Base-by-base conservation (phyloP, 2,888 invertebrate genomes). In the Hipparchia semele region DNA sequence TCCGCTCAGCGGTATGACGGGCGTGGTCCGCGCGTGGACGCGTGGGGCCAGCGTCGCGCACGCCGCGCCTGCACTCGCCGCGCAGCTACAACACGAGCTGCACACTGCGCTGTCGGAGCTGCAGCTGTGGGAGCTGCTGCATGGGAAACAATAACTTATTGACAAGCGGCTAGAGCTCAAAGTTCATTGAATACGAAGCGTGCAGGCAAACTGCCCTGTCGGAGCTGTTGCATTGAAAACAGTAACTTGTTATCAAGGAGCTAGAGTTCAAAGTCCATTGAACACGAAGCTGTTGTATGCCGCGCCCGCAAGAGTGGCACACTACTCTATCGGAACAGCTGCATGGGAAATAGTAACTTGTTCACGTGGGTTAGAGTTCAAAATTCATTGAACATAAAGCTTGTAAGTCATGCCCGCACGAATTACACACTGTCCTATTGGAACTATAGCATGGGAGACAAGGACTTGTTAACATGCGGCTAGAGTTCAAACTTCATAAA, bases 51-150 rank as follows among this genome's bases (percentile, higher is more conserved):
- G 79, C 8, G 76, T 76, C 33, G 81, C 83, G 66, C 81, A 80
- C 76, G 91, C 88, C 0, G 91, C 86, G 72, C 91, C 94, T 70
- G 88, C 90, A 0, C 75, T 90, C 23, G 77, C 81, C 54, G 77
- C 80, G 1, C 90, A 89, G 74, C 83, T 94, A 71, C 88, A 84
- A 69, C 85, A 80, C 71, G 90, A 92, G 69, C 80, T 91, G 46
- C 89, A 83, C 76, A 81, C 84, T 0, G 93, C 94, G 9, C 83
- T 94, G 13, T 78, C 84, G 0, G 89, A 90, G 10, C 83, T 93
- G 62, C 87, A 88, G 23, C 85, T 93, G 2, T 90, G 89, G 88
- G 90, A 92, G 33, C 73, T 91, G 51, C 74, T 91, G 67, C 89
- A 88, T 66, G 82, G 79, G 45, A 86, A 86, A 66, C 84, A 82